Evolutionary conservation across 1,140 invertebrate species (phyloP).

Genomic region (Reticulitermes speratus): DNA sequence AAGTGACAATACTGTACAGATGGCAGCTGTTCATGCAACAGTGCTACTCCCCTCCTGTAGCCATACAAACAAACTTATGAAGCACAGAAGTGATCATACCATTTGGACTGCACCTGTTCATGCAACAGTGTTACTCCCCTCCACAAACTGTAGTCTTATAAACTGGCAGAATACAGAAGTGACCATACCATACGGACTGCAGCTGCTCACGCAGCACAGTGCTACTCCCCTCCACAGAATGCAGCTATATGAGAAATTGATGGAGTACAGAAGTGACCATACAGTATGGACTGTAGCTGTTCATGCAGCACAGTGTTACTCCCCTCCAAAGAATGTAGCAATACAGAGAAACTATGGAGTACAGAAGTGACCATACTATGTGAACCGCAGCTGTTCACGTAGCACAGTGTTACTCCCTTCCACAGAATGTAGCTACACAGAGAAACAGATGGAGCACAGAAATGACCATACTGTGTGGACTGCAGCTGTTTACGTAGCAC

Average conservation of each 20-base stretch:
- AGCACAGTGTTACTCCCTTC: constrained; percentile 59
- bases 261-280: constrained; percentile 17
- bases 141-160: constrained; percentile 59
- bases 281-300: constrained; percentile 52
- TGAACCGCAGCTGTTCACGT: constrained; percentile 52
- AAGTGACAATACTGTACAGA: constrained; percentile 45
- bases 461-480: constrained; percentile 44
- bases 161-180: too few species aligned
- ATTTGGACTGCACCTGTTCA: too few species aligned
- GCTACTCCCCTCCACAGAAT: not conserved
- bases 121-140: not conserved
- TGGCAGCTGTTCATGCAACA: constrained; percentile 56
- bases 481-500: constrained; percentile 56
- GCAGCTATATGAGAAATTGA: too few species aligned
- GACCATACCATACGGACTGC: too few species aligned
- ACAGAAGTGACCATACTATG: constrained; percentile 43
- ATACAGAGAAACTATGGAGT: too few species aligned
- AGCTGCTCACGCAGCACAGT: not conserved
- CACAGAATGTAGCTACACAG: constrained; percentile 60
- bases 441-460: too few species aligned
- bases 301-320: constrained; percentile 56
- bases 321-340: constrained; percentile 46
- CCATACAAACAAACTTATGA: too few species aligned
- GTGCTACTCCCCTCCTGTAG: constrained; percentile 60
- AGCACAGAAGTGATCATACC: too few species aligned